Conservation (phyloP, 1,140 invertebrate genomes). For the Papilio polyxenes region DNA sequence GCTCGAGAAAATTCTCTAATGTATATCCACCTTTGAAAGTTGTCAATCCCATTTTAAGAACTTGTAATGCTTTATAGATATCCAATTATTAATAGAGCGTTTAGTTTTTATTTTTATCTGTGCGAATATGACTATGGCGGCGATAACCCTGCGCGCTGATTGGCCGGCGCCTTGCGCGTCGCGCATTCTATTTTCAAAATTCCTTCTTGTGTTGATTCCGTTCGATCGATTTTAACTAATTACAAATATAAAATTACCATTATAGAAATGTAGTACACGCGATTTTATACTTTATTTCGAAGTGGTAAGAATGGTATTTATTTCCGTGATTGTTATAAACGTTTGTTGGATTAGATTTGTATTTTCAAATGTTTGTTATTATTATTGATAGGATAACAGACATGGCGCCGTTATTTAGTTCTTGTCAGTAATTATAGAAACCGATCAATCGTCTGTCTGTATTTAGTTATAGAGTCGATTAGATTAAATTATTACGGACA, state of each 20-base stretch:
- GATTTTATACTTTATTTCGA: slow-evolving; percentile 39
- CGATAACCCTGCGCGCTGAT: slow-evolving; percentile 50
- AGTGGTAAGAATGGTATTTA: slow-evolving; percentile 21
- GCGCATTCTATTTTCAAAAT: slow-evolving; percentile 73
- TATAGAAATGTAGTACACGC: background rate
- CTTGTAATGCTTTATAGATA: background rate
- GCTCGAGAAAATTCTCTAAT: background rate
- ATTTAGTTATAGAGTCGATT: slow-evolving; percentile 6
- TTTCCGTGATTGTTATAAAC: background rate
- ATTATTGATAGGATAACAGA: slow-evolving; percentile 46
- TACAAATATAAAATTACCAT: slow-evolving; percentile 48
- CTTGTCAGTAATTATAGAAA: slow-evolving; percentile 30
- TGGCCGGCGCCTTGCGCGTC: slow-evolving; percentile 53
- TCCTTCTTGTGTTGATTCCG: slow-evolving; percentile 67
- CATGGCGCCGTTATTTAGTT: slow-evolving; percentile 49
- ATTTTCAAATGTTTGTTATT: slow-evolving; percentile 51
- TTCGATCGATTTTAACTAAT: slow-evolving; percentile 67
- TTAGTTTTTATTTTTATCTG: slow-evolving; percentile 19
- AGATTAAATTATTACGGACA: slow-evolving; percentile 26
- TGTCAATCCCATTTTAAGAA: background rate
- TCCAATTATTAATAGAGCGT: background rate
- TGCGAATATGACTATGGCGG: slow-evolving; percentile 29
- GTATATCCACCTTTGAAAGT: background rate
- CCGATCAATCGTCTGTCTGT: slow-evolving; percentile 17
- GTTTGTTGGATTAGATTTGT: slow-evolving; percentile 36